Conservation (phyloP, 1,140 invertebrate genomes). For the Drosophila parabipectinata region DNA sequence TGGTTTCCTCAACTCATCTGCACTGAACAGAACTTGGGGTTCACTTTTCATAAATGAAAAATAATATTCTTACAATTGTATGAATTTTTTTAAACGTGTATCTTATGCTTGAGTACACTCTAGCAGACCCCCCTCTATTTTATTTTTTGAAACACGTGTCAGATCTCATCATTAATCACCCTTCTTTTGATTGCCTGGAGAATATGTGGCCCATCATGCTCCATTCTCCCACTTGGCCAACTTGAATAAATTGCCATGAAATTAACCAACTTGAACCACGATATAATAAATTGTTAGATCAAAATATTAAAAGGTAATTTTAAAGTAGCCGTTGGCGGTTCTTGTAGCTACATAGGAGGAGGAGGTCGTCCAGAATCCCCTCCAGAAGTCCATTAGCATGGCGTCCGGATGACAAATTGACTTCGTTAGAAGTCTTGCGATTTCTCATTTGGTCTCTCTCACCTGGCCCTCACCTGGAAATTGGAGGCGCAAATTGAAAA, state of each 20-base stretch:
- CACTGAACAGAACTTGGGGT: constrained; percentile 9
- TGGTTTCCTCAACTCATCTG: constrained; percentile 27
- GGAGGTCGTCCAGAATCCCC: not conserved
- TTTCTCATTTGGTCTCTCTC: constrained; percentile 4
- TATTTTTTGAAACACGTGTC: constrained; percentile 31
- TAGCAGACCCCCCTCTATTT: not conserved
- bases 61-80: not conserved
- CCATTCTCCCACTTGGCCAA: constrained; percentile 31
- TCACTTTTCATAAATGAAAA: not conserved
- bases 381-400: constrained; percentile 44
- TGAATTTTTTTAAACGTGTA: constrained; percentile 2
- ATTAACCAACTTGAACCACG: constrained; percentile 57
- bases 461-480: constrained; percentile 41
- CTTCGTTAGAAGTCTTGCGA: constrained; percentile 60
- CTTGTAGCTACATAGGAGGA: not conserved
- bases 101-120: constrained; percentile 30
- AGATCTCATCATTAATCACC: constrained; percentile 41
- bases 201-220: constrained; percentile 39
- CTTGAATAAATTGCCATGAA: constrained; percentile 68
- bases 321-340: constrained; percentile 30
- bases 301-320: constrained; percentile 66
- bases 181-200: constrained; percentile 38
- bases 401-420: constrained; percentile 73
- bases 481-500: constrained; percentile 74
- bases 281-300: constrained; percentile 47